Conservation (phyloP, 2,888 invertebrate genomes). For the Caenorhabditis sulstoni region DNA sequence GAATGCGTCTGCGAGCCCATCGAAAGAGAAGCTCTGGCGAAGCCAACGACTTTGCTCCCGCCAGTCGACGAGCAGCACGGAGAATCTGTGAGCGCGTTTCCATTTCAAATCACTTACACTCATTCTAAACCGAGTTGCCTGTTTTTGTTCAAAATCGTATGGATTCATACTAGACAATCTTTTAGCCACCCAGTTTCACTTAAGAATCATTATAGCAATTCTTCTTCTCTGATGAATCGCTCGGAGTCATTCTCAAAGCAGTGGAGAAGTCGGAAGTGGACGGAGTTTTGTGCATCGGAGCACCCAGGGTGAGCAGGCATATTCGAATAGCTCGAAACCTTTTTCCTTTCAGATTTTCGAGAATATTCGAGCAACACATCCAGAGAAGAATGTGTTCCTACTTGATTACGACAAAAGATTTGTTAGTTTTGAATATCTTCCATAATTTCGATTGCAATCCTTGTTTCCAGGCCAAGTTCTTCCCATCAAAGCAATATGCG, state of each 20-base stretch:
- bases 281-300: slow-evolving; percentile 75
- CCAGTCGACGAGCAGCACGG: slow-evolving; percentile 70
- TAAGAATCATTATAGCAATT: no score
- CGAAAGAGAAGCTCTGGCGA: slow-evolving; percentile 54
- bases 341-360: slow-evolving; percentile 60
- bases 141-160: no score
- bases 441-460: background rate
- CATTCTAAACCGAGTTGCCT: no score
- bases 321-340: background rate
- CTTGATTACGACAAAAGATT: slow-evolving; percentile 77
- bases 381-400: slow-evolving; percentile 65
- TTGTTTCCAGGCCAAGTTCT: slow-evolving; percentile 72
- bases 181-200: no score
- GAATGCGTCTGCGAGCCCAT: slow-evolving; percentile 64
- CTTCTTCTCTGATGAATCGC: slow-evolving; percentile 75
- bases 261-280: slow-evolving; percentile 66
- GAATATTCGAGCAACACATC: slow-evolving; percentile 52
- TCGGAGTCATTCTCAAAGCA: slow-evolving; percentile 63
- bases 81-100: no score
- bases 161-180: no score
- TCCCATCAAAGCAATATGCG: slow-evolving; percentile 68
- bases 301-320: slow-evolving; percentile 61
- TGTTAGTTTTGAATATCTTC: slow-evolving; percentile 56
- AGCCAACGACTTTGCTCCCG: slow-evolving; percentile 64
- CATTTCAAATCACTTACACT: no score